Evolutionary conservation across 2,113 vertebrate species (phyloP), one percentile per base, ranked within the genome.

Genomic region (Paedocypris sp.): DNA sequence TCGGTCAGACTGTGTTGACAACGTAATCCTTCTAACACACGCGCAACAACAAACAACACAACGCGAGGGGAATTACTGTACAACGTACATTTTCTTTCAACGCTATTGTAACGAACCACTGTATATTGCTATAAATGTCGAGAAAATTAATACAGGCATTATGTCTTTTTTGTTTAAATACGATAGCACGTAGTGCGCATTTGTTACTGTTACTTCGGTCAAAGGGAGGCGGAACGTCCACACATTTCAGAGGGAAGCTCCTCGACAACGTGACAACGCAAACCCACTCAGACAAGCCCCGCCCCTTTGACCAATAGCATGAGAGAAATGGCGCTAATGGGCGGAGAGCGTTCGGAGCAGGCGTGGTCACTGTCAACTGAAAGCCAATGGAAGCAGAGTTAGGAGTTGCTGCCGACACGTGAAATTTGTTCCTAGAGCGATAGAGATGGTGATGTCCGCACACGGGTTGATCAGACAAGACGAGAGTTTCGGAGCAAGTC

Each of bases 221-320:
- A 5, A 3, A 7, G 3, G 3, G 19, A 33, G 19, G n/a, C 20
- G 7, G 22, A 36, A 36, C 41, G 32, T 57, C 38, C 18, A 11
- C 25, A 51, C n/a, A 53, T 6, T 36, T 39, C 25, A 31, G 18
- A 26, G 12, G 54, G 25, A 50, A 54, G n/a, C 10, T 45, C 29
- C 16, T 16, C 36, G n/a, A 19, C 69, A 71, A 71, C 69, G 69
- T 71, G 69, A 71, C 49, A 6, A 28, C 5, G 3, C 7, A 57
- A 31, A 23, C 38, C 26, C 12, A 42, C 52, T 23, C 33, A 4
- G 3, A 3, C 11, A 32, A 48, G 18, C 41, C 26, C 33, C 42
- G 20, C 67, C 62, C 42, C 18, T 7, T 6, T 11, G 47, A 9
- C 57, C 56, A 62, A 64, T 22, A 48, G 10, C 19, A 67, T 8